A percentile compares a stretch with the other conserved stretches of the same genome.
Conservation (phyloP, 2,888 invertebrate species). For the Cataglyphis livida region DNA sequence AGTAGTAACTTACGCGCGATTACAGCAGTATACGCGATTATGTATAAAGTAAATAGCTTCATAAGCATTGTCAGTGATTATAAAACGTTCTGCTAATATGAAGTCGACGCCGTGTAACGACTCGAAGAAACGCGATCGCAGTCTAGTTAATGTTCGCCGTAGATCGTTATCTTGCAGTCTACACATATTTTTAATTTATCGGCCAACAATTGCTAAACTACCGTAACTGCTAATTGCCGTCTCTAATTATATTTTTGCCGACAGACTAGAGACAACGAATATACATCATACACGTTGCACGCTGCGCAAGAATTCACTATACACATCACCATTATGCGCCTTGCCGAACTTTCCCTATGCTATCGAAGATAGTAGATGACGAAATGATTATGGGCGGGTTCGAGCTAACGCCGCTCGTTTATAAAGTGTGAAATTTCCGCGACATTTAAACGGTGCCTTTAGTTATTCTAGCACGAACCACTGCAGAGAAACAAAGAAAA, state of each 20-base stretch:
- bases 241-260: conserved; percentile 33
- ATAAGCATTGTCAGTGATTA: conserved; percentile 1
- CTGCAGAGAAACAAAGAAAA: not conserved
- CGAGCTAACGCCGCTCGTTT: conserved; percentile 11
- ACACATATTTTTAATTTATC: not conserved
- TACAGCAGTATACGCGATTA: not conserved
- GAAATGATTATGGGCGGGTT: conserved; percentile 69
- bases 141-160: conserved; percentile 15
- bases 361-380: conserved; percentile 61
- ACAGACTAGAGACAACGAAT: conserved; percentile 8
- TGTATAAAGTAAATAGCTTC: not conserved
- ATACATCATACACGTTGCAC: conserved; percentile 7
- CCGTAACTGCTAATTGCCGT: conserved; percentile 28
- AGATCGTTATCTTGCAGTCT: conserved; percentile 15
- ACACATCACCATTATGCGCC: conserved; percentile 53
- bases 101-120: not conserved
- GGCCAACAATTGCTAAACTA: conserved; percentile 6
- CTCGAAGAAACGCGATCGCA: conserved; percentile 23
- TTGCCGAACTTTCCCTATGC: conserved; percentile 64
- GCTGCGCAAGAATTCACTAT: conserved; percentile 46
- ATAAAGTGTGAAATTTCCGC: conserved; percentile 59
- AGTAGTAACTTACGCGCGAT: not conserved
- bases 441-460: conserved; percentile 58
- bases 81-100: conserved; percentile 9
- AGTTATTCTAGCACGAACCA: conserved; percentile 38